phyloP scores from a whole-genome alignment of 1,140 invertebrate species.

The Cataglyphis hispanica region DNA sequence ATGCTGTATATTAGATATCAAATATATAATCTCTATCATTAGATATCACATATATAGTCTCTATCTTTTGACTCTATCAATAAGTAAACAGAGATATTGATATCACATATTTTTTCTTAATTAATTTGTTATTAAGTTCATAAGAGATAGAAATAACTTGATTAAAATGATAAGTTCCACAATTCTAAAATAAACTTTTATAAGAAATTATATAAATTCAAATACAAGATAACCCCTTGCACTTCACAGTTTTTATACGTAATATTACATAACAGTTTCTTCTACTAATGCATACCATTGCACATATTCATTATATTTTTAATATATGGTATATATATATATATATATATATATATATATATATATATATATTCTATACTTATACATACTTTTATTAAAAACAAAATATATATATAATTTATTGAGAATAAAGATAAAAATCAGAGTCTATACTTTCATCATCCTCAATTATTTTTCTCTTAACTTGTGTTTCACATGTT shows the following conservation, averaged over 20 bases:
- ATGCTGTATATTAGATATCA: not conserved
- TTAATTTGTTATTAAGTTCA: conserved; percentile 1
- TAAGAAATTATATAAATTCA: not conserved
- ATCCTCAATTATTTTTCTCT: not conserved
- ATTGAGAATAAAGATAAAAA: too few relatives aligned
- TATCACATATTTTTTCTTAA: conserved; percentile 10
- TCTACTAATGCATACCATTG: too few relatives aligned
- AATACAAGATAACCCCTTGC: not conserved
- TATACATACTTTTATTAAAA: too few relatives aligned
- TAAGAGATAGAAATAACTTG: conserved; percentile 3
- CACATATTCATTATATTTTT: too few relatives aligned
- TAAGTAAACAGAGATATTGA: conserved; percentile 13
- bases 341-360: too few relatives aligned
- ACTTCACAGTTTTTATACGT: not conserved
- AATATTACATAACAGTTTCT: too few relatives aligned
- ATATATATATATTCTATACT: too few relatives aligned
- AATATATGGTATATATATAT: too few relatives aligned
- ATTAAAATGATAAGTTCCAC: not conserved
- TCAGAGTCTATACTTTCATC: too few relatives aligned
- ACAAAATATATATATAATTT: too few relatives aligned
- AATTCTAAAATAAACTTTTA: not conserved
- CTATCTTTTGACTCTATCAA: not conserved
- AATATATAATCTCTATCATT: not conserved
- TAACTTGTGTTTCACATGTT: too few relatives aligned
- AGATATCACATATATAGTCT: not conserved